These are phyloP conservation scores for Hoplostethus atlanticus DNA, from an alignment of 2,797 vertebrate species.

Conservation along the genomic window DNA sequence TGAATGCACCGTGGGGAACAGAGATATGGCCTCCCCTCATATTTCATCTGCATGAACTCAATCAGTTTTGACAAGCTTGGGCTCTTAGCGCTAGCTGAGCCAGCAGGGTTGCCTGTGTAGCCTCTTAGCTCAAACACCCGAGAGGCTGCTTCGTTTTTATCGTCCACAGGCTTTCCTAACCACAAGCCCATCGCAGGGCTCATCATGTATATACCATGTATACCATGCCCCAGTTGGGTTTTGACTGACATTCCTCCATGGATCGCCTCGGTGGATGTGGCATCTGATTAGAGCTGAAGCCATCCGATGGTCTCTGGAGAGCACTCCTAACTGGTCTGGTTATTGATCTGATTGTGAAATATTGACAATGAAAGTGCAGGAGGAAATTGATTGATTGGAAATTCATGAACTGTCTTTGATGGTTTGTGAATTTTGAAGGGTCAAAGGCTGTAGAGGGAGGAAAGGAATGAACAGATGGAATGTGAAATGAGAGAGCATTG, in stretches of 20 bases:
- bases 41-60: slow-evolving; percentile 41
- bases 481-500: slow-evolving; percentile 4
- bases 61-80: slow-evolving; percentile 60
- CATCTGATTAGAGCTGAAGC: slow-evolving; percentile 21
- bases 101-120: slow-evolving; percentile 35
- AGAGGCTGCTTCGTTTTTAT: slow-evolving; percentile 47
- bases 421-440: slow-evolving; percentile 7
- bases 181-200: slow-evolving; percentile 29
- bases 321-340: neutral
- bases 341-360: slow-evolving; percentile 52
- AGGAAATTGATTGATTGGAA: slow-evolving; percentile 2
- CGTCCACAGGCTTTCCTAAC: slow-evolving; percentile 45
- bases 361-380: slow-evolving; percentile 46
- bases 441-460: no score
- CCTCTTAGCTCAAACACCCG: slow-evolving; percentile 42
- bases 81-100: slow-evolving; percentile 37
- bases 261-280: slow-evolving; percentile 17
- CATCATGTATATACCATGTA: slow-evolving; percentile 17
- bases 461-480: neutral
- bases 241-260: slow-evolving; percentile 28
- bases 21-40: slow-evolving; percentile 11
- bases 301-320: slow-evolving; percentile 30
- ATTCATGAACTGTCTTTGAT: slow-evolving; percentile 23
- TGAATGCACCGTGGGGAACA: slow-evolving; percentile 33
- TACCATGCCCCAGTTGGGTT: slow-evolving; percentile 15